Base-by-base conservation (phyloP, 1,140 invertebrate species). In the Zaprionus africanus region DNA sequence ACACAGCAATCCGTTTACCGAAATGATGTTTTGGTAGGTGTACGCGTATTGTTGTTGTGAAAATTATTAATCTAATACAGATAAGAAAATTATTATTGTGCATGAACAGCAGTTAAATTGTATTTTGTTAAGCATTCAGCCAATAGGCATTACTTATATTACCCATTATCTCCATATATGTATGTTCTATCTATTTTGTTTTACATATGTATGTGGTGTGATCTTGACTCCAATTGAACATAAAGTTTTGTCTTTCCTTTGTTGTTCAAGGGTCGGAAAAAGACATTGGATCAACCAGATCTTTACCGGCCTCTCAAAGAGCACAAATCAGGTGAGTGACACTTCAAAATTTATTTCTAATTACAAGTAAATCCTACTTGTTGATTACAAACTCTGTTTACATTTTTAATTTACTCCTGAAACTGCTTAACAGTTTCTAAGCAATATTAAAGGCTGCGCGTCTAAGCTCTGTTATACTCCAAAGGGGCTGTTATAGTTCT, bases 201-300 rank as follows among this genome's bases (percentile, higher is more conserved):
- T 28, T 28, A 28, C 28, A 28, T 28, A 28, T 63, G n/a, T 38
- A 38, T 28, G 12, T 9, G 12, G 26, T 64, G 3, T 38, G 28
- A 22, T 3, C 28, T 24, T 49, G 43, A 22, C n/a, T 2, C 0
- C 19, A 19, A 6, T 2, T 36, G 2, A 51, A 11, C 31, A 19
- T 62, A 13, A 60, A 94, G 93, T 70, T 94, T 93, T 70, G 93
- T 93, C 5, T 76, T 94, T 36, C 93, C 93, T 54, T 92, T 93
- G 13, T 93, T 94, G 53, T 90, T 92, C 38, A 92, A 93, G 69
- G 94, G 94, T 12, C 92, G 91, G 13, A 94, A 93, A 74, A 92
- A 93, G 58, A 94, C 94, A 51, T 76, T 95, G 34, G 93, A 94
- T 74, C 92, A 93, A 56, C 73, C 87, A 15, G 95, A 95, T 88